A percentile compares a stretch with the other conserved stretches of the same genome.
phyloP scores from a whole-genome alignment of 2,797 vertebrate species.

The Spatula versicolor region DNA sequence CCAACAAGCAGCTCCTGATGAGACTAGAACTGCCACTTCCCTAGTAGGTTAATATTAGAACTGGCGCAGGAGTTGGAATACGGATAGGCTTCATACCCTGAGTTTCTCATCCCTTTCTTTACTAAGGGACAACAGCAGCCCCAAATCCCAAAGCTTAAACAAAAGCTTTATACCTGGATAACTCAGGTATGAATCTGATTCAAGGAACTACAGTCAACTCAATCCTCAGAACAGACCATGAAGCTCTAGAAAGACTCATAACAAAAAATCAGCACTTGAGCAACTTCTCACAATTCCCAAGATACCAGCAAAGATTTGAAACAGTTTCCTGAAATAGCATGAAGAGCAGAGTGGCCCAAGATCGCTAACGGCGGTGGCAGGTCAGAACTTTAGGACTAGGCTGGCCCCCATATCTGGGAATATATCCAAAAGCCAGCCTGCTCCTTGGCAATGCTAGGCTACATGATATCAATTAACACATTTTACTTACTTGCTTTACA shows the following conservation, averaged over 20 bases:
- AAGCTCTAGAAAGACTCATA: neutral
- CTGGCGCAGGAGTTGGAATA: neutral
- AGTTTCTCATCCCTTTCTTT: neutral
- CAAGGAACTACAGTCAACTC: constrained; percentile 14
- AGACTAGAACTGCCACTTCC: neutral
- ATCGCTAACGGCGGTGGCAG: neutral
- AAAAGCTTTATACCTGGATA: neutral
- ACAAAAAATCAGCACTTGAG: neutral
- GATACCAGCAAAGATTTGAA: neutral
- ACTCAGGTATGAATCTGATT: neutral
- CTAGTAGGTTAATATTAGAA: constrained; percentile 32
- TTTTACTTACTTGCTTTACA: constrained; percentile 89
- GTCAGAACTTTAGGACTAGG: constrained; percentile 26
- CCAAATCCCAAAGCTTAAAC: constrained; percentile 24
- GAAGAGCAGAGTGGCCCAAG: neutral
- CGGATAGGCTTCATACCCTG: neutral
- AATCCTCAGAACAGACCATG: neutral
- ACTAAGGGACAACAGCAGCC: constrained; percentile 13
- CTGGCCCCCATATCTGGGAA: constrained; percentile 4
- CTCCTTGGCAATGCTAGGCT: constrained; percentile 39
- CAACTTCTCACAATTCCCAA: constrained; percentile 43
- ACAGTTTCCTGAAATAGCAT: neutral
- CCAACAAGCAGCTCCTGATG: neutral
- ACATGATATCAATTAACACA: constrained; percentile 56
- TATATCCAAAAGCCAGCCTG: constrained; percentile 6